These are phyloP conservation scores for Cyrtonyx montezumae DNA, from an alignment of 2,113 vertebrate genomes.

Conservation along the genomic window DNA sequence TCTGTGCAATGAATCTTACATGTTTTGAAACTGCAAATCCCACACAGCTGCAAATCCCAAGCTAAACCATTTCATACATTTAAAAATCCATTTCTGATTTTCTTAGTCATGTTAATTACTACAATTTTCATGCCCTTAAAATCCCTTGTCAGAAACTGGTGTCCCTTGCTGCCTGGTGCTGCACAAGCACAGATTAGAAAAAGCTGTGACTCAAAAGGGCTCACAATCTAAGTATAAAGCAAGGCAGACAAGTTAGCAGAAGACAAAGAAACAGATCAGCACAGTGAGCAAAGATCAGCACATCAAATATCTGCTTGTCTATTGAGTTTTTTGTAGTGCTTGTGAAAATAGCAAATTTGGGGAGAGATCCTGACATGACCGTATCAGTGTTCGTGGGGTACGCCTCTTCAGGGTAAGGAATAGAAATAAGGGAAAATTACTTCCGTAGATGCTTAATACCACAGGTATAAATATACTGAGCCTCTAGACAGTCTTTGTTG, in stretches of 20 bases:
- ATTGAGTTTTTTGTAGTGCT: not conserved
- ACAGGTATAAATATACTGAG: not conserved
- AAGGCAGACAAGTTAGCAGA: not conserved
- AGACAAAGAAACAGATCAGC: not conserved
- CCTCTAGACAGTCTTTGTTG: not conserved
- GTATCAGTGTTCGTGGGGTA: not conserved
- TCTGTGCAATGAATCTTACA: not conserved
- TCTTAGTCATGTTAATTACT: not conserved
- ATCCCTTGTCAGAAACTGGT: not conserved
- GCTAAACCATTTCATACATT: not conserved
- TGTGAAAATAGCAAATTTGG: not conserved
- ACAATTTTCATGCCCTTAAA: not conserved
- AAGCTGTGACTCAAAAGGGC: not conserved
- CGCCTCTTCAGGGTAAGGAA: fast-evolving
- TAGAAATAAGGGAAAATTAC: not conserved
- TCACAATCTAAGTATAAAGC: not conserved
- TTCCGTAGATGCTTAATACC: not conserved
- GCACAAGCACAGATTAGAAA: not conserved
- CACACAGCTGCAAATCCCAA: not conserved
- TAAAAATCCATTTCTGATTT: not conserved
- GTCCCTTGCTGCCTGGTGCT: not conserved
- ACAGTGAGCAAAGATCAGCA: not conserved
- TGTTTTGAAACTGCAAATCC: not conserved
- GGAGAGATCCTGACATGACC: not conserved
- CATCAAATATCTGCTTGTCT: not conserved